Evolutionary conservation across 2,888 invertebrate genomes (phyloP).

Genomic region (Pherbina coryleti): DNA sequence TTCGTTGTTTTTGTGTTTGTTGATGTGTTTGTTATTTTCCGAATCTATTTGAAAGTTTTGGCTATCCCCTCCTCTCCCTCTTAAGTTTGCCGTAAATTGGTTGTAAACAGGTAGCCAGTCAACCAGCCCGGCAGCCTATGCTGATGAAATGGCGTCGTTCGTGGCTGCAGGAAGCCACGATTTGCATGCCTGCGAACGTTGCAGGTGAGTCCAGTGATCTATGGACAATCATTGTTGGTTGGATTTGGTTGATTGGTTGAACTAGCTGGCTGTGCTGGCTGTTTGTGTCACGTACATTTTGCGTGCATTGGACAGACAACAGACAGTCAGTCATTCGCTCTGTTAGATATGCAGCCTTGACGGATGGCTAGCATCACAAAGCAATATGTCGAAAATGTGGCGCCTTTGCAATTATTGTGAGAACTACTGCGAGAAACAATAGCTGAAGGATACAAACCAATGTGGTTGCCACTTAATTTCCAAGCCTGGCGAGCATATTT

Average conservation of each 20-base stretch:
- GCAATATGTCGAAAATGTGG: conserved; percentile 17
- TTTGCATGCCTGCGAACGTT: conserved; percentile 30
- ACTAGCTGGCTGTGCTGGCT: neutral
- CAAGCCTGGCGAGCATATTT: no score
- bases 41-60: neutral
- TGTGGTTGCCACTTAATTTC: no score
- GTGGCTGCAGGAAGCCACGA: conserved; percentile 18
- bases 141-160: conserved; percentile 33
- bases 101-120: neutral
- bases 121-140: neutral
- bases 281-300: conserved; percentile 18
- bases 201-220: conserved; percentile 23
- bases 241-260: neutral
- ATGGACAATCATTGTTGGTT: neutral
- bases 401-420: conserved; percentile 21
- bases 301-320: neutral
- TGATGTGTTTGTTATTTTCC: neutral
- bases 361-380: no score
- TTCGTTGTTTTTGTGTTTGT: neutral
- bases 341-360: no score
- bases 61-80: neutral
- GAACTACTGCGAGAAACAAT: neutral
- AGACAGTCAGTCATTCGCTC: neutral
- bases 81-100: neutral
- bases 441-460: no score